Evolutionary conservation across 1,140 invertebrate genomes (phyloP), one percentile per base, ranked within the genome.

Genomic region (Drosophila chauvacae): DNA sequence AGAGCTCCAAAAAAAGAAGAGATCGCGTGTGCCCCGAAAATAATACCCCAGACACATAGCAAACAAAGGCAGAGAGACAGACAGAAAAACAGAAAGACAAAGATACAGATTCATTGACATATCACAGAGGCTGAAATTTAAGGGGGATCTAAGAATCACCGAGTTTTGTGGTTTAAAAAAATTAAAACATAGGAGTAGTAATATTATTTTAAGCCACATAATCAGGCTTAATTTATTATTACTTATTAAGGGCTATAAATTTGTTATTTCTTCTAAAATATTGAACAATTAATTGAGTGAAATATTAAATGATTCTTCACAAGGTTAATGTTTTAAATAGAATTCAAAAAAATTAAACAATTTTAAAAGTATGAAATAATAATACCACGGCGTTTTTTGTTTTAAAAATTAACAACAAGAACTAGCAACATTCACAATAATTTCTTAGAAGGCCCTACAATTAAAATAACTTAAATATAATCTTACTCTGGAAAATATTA

Each of bases 1-100:
- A 23, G 28, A 44, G 51, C 33, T 26, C n/a, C 7, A 44, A 44
- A 61, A 37, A 45, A 35, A 66, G 13, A 6, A 11, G 4, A 37
- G n/a, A 44, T 65, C 56, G 55, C 41, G 62, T 65, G 62, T 61
- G 62, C 41, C 41, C 30, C 20, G 33, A 55, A 60, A 60, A 33
- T 26, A 41, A 41, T 57, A 33, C 33, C 20, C 33, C 20, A 62
- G 9, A 35, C 28, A 68, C 28, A 53, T 26, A 0, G n/a, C n/a
- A 56, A 42, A 62, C 45, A 44, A 18, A 37, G 41, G 11, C 20
- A 53, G 20, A 37, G 6, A 26, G 33, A 55, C 45, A 47, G 23
- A 48, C 3, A 61, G 45, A 18, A 10, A 18, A 9, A 18, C 16
- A 4, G 58, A 33, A 3, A 33, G 10, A 33, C 33, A 33, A 33